Evolutionary conservation across 2,888 invertebrate genomes (phyloP), one percentile per base, ranked within the genome.

Genomic region (Agriopis aurantiaria): DNA sequence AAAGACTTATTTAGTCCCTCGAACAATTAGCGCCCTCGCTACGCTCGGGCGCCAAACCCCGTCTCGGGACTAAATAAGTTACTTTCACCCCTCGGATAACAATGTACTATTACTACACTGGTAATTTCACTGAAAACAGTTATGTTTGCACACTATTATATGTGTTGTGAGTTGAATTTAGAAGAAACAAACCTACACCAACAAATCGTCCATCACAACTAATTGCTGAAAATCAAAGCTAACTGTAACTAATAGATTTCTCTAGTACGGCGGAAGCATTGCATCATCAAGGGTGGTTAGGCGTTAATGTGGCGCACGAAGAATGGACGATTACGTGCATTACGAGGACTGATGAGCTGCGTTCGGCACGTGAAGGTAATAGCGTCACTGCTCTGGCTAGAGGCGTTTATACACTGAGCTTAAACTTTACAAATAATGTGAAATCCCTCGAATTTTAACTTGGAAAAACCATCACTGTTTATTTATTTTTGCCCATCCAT

Each of bases 221-320:
- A 82, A 80, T 78, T 77, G 75, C 67, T 73, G 72, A 75, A 77
- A 79, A 82, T 77, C 61, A 59, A 71, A 68, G 58, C 17, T 72
- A 69, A 64, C 68, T 68, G 68, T 66, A 68, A 59, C 60, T 72
- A 72, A 72, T 69, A 66, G 68, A 68, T 60, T 69, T 65, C 53
- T 65, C 33, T 33, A 55, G 17, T 46, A 56, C 45, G 41, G 52
- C 68, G 72, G 69, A 72, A 69, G 69, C 66, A 43, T 69, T 72
- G 52, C 69, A 52, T 64, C 72, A 72, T 72, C 72, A 68, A 61
- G 69, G 68, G 68, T 61, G 63, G 63, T 72, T 69, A 72, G 58
- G 69, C 64, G 69, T 64, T 71, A 74, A 74, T 71, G 71, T 61
- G 63, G 57, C 40, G 14, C 63, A 68, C 68, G 71, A 68, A 75